phyloP scores from a whole-genome alignment of 2,797 vertebrate species.

The Mus caroli region DNA sequence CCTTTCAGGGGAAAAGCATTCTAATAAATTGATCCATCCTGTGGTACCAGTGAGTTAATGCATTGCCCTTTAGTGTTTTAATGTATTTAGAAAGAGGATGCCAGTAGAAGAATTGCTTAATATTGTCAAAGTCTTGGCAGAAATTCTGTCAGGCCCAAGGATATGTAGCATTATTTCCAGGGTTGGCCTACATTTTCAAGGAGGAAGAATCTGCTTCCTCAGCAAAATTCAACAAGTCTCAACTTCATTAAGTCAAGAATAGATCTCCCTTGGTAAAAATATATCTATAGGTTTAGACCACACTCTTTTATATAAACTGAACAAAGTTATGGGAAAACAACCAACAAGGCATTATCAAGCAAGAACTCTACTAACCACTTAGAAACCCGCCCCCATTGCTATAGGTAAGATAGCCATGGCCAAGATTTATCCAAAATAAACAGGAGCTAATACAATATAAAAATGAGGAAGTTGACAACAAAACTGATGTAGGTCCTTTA shows the following conservation, averaged over 20 bases:
- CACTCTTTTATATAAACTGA: slow-evolving; percentile 24
- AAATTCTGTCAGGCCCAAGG: slow-evolving; percentile 32
- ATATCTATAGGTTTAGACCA: slow-evolving; percentile 22
- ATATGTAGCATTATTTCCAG: neutral
- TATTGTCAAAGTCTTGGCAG: slow-evolving; percentile 65
- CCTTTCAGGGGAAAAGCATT: slow-evolving; percentile 40
- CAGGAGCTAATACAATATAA: neutral
- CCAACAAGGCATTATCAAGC: neutral
- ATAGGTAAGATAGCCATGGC: neutral
- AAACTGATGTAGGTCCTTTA: neutral
- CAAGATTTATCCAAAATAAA: neutral
- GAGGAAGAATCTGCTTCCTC: slow-evolving; percentile 15
- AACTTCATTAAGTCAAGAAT: slow-evolving; percentile 40
- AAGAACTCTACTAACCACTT: neutral
- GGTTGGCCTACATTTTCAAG: neutral
- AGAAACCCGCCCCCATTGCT: neutral
- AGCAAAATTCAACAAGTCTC: neutral
- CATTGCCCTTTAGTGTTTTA: slow-evolving; percentile 72
- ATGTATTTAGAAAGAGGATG: slow-evolving; percentile 63
- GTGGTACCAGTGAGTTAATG: slow-evolving; percentile 53
- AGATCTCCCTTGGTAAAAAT: slow-evolving; percentile 45
- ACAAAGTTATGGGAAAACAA: neutral
- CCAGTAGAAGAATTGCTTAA: slow-evolving; percentile 62
- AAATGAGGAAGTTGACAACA: neutral
- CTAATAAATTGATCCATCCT: slow-evolving; percentile 58